Percentiles rank a stretch among this genome's conserved stretches.
Evolutionary conservation across 2,888 invertebrate genomes (phyloP).

Genomic region (Tricholauxania praeusta): DNA sequence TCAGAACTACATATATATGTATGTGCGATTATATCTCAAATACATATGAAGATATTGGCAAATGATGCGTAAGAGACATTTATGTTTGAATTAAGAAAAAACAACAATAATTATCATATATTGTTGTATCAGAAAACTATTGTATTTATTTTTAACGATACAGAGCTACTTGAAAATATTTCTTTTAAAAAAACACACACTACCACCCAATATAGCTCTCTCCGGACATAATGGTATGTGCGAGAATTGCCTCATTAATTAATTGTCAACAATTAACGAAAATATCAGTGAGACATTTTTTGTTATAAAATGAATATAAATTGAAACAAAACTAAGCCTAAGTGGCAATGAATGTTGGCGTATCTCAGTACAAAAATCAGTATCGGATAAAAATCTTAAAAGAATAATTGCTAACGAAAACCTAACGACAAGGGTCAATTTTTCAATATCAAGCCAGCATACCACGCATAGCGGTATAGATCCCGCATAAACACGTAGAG

Average conservation of each 20-base stretch:
- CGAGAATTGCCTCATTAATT: conserved; percentile 5
- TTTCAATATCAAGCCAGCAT: conserved; percentile 14
- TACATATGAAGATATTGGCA: no score
- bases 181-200: no score
- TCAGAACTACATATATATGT: not conserved
- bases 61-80: no score
- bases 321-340: conserved; percentile 42
- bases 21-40: no score
- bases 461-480: conserved; percentile 4
- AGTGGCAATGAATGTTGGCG: conserved; percentile 63
- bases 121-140: no score
- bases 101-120: no score
- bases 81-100: no score
- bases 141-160: no score
- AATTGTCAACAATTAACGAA: conserved; percentile 24
- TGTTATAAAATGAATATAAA: not conserved
- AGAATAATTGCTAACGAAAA: conserved; percentile 43
- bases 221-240: no score
- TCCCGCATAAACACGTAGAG: not conserved
- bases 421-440: conserved; percentile 17
- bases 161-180: no score
- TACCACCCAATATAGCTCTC: no score
- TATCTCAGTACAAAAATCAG: conserved; percentile 56
- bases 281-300: conserved; percentile 6
- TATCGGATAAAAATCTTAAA: conserved; percentile 49